Evolutionary conservation across 2,888 invertebrate species (phyloP), one percentile per base, ranked within the genome.

Genomic region (Busseola fusca): DNA sequence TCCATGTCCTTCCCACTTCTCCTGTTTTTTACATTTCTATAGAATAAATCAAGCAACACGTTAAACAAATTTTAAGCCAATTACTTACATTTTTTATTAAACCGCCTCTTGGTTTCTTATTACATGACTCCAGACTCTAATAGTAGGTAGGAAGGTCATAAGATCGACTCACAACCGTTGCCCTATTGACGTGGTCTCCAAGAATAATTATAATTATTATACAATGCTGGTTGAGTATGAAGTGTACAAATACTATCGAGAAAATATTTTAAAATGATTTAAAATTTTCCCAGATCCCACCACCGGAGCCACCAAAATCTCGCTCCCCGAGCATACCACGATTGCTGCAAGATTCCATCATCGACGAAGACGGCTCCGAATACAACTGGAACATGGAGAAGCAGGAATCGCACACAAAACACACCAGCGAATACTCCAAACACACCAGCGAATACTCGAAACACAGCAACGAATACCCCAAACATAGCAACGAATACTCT

Each of bases 271-370:
- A 4, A 21, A 45, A 21, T 9, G 0, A 27, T 52, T 42, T n/a
- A 12, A 48, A 62, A 12, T 6, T 37, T 71, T 71, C 4, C 0
- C 73, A 96, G 96, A 94, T 97, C 1, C 97, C 97, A 63, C 97
- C 97, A 12, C 97, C 97, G 0, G 97, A 97, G 77, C 97, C 97
- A 56, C 97, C 97, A 37, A 93, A 94, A 77, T 95, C 95, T 6
- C 91, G 95, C 0, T 95, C 95, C 0, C 95, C 95, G 2, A 94
- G 94, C 86, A 96, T 92, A 87, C 96, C 86, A 86, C 96, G 89
- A 81, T 93, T 92, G 86, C 87, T 95, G 0, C 95, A 91, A 90
- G 96, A 93, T 69, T 95, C 92, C 3, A 92, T 93, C 79, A 92
- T 93, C 74, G 96, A 94, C 78, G 95, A 94, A 70, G 93, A 91